phyloP scores from a whole-genome alignment of 2,113 vertebrate species.

The Meriones unguiculatus region DNA sequence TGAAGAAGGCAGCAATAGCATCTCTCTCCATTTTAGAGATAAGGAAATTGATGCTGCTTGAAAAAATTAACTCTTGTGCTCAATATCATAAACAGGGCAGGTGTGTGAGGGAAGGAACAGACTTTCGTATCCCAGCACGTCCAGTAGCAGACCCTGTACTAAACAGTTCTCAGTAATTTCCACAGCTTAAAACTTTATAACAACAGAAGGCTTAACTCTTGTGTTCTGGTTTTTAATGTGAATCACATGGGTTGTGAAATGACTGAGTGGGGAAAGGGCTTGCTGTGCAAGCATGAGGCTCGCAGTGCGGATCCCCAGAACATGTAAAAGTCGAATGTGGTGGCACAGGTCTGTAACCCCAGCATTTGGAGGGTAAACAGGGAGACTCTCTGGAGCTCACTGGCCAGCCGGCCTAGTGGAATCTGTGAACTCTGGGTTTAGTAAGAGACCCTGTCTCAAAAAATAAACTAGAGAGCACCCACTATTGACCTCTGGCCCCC shows the following conservation, averaged over 20 bases:
- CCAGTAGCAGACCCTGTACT: not conserved
- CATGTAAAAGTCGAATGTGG: not conserved
- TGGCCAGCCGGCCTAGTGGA: not conserved
- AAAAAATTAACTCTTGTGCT: not conserved
- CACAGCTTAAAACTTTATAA: not conserved
- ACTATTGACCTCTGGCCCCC: not conserved
- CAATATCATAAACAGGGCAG: not conserved
- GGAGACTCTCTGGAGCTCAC: not conserved
- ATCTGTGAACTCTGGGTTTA: not conserved
- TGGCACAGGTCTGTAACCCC: not conserved
- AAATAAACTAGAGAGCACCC: not conserved
- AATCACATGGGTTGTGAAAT: not conserved
- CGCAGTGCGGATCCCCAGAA: not conserved
- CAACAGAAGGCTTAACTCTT: not conserved
- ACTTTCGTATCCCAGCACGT: not conserved
- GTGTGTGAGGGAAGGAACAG: not conserved
- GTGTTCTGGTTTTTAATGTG: not conserved
- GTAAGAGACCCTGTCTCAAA: not conserved
- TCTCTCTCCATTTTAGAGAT: not conserved
- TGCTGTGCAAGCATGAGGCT: not conserved
- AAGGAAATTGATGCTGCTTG: not conserved
- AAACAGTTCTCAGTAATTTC: not conserved
- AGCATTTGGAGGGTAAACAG: not conserved
- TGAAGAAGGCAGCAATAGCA: not conserved
- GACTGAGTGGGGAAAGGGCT: not conserved